These are phyloP conservation scores for Montipora foliosa DNA, from an alignment of 64 coral and sea anemone species.

Conservation along the genomic window DNA sequence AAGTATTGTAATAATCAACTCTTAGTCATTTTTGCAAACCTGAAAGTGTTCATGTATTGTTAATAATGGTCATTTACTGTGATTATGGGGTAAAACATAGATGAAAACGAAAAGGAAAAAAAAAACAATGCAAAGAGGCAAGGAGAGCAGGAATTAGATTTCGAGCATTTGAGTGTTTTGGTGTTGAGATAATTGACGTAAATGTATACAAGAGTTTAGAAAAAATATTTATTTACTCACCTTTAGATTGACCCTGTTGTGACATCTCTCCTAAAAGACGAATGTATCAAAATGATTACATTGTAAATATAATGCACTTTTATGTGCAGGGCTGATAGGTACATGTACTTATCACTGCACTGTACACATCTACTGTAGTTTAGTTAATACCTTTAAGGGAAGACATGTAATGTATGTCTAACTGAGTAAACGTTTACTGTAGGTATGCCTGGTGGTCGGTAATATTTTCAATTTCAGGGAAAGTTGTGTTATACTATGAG, in stretches of 20 bases:
- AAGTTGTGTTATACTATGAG: slow-evolving; percentile 9
- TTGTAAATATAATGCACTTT: slow-evolving; percentile 20
- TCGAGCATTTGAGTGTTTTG: not conserved
- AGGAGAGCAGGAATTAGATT: not conserved
- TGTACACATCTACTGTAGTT: slow-evolving; percentile 2
- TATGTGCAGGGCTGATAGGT: not conserved
- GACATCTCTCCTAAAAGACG: slow-evolving; percentile 16
- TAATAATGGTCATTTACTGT: not conserved
- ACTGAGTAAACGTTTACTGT: not conserved
- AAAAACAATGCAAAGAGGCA: not conserved
- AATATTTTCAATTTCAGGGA: slow-evolving; percentile 30
- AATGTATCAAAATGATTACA: slow-evolving; percentile 16
- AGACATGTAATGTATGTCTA: not conserved
- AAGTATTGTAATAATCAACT: too few relatives aligned
- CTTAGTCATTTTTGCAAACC: too few relatives aligned
- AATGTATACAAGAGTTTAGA: not conserved
- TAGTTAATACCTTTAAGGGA: slow-evolving; percentile 1
- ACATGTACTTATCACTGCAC: slow-evolving; percentile 16
- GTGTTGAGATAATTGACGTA: not conserved
- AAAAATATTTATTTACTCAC: slow-evolving; percentile 4
- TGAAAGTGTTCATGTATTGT: not conserved
- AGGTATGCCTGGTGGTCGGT: slow-evolving; percentile 11
- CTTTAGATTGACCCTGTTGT: slow-evolving; percentile 29
- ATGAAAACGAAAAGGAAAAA: not conserved
- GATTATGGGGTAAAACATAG: not conserved